Evolutionary conservation across 2,797 vertebrate genomes (phyloP).

Genomic region (Syndactyla subalaris): DNA sequence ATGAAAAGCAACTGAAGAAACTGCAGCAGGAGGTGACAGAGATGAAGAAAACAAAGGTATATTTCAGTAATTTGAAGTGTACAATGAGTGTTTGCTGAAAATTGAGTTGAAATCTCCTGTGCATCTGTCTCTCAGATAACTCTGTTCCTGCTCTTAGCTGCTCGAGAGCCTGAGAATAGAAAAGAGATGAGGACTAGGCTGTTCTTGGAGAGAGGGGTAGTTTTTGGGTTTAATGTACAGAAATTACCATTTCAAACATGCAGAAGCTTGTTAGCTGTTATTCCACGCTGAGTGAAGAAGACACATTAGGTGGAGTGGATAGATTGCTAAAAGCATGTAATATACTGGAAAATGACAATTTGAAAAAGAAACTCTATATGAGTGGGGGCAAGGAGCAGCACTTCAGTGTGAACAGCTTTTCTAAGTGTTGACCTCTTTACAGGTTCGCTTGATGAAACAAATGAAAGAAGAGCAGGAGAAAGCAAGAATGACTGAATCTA

Average conservation of each 20-base stretch:
- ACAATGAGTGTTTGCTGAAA: not conserved
- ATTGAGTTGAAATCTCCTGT: not conserved
- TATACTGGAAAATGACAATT: not conserved
- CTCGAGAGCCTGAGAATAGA: not conserved
- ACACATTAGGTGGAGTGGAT: not conserved
- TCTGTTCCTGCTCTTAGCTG: not conserved
- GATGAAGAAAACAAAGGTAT: slow-evolving; percentile 98
- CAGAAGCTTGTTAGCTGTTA: not conserved
- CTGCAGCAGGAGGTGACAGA: slow-evolving; percentile 94
- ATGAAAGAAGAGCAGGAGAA: slow-evolving; percentile 98
- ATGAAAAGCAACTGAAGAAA: slow-evolving; percentile 95
- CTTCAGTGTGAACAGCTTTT: not conserved
- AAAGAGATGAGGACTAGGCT: not conserved
- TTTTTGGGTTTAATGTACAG: not conserved
- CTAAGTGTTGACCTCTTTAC: slow-evolving; percentile 11
- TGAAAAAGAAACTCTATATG: not conserved
- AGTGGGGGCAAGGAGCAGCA: not conserved
- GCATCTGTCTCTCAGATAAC: not conserved
- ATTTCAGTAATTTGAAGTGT: not conserved
- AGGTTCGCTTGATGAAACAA: slow-evolving; percentile 97
- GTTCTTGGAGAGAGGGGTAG: not conserved
- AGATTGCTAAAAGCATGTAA: not conserved
- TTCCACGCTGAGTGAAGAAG: not conserved
- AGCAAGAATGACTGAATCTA: slow-evolving; percentile 86
- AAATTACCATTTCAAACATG: not conserved